A percentile compares a stretch with the other conserved stretches of the same genome.
These are phyloP conservation scores for Thrips palmi DNA, from an alignment of 1,140 invertebrate species.

Conservation along the genomic window DNA sequence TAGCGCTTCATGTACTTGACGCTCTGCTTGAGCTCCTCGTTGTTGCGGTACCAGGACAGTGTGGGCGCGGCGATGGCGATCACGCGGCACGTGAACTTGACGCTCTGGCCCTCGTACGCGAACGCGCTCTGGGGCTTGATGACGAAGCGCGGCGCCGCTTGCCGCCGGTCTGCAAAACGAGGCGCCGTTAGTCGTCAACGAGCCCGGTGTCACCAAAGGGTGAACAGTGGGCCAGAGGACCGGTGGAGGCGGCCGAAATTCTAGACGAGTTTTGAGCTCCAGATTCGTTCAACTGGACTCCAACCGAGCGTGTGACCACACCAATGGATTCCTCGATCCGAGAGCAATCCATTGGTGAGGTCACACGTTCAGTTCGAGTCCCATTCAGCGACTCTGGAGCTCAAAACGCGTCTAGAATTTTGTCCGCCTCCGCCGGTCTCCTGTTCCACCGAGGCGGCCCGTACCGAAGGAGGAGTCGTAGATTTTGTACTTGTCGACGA, in stretches of 20 bases:
- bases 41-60: conserved; percentile 89
- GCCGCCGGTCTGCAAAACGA: conserved; percentile 59
- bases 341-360: too few relatives aligned
- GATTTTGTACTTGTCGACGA: conserved; percentile 92
- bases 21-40: conserved; percentile 84
- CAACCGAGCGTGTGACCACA: too few relatives aligned
- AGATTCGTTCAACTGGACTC: conserved; percentile 5
- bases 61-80: conserved; percentile 87
- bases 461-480: conserved; percentile 86
- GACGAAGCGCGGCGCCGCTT: conserved; percentile 94
- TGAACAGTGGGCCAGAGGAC: too few relatives aligned
- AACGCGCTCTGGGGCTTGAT: conserved; percentile 89
- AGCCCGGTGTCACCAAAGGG: too few relatives aligned
- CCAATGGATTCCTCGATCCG: too few relatives aligned
- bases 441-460: conserved; percentile 16
- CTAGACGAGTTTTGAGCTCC: too few relatives aligned
- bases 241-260: too few relatives aligned
- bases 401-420: too few relatives aligned
- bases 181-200: too few relatives aligned
- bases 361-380: too few relatives aligned
- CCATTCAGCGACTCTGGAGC: too few relatives aligned
- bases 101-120: conserved; percentile 91
- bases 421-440: too few relatives aligned
- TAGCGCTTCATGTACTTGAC: conserved; percentile 99
- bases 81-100: conserved; percentile 92